Conservation (phyloP, 2,888 invertebrate species). For the Sclerodermus sp. region DNA sequence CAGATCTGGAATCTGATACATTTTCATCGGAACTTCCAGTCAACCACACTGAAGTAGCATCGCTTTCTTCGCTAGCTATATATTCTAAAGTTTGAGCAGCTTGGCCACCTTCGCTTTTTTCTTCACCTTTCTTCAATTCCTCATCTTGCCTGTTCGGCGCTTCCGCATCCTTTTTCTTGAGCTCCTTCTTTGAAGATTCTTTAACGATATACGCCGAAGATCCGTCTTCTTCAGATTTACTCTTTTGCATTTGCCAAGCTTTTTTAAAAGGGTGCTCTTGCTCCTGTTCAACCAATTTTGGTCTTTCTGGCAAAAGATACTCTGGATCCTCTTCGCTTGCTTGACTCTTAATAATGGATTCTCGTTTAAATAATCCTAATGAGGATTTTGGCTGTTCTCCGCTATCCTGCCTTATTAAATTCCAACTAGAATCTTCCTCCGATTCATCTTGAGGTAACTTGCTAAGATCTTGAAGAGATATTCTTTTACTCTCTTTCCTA, state of each 20-base stretch:
- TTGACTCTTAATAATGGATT: conserved; percentile 54
- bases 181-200: conserved; percentile 8
- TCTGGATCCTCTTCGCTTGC: conserved; percentile 55
- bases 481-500: conserved; percentile 40
- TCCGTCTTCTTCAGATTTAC: conserved; percentile 52
- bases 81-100: conserved; percentile 19
- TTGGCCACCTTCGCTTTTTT: conserved; percentile 28
- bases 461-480: conserved; percentile 48
- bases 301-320: conserved; percentile 50
- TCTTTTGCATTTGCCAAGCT: conserved; percentile 55
- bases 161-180: conserved; percentile 10
- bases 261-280: conserved; percentile 54
- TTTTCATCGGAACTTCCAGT: conserved; percentile 9
- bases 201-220: conserved; percentile 27
- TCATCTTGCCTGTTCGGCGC: conserved; percentile 7
- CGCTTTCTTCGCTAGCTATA: conserved; percentile 25
- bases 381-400: conserved; percentile 21
- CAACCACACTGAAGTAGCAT: conserved; percentile 16
- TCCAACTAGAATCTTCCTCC: conserved; percentile 25
- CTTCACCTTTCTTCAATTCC: conserved; percentile 2
- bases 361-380: conserved; percentile 48
- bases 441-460: conserved; percentile 39
- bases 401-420: conserved; percentile 21
- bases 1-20: conserved; percentile 20
- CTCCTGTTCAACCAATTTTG: conserved; percentile 52